Conservation (phyloP, 2,888 invertebrate genomes). For the Dryocosmus kuriphilus region DNA sequence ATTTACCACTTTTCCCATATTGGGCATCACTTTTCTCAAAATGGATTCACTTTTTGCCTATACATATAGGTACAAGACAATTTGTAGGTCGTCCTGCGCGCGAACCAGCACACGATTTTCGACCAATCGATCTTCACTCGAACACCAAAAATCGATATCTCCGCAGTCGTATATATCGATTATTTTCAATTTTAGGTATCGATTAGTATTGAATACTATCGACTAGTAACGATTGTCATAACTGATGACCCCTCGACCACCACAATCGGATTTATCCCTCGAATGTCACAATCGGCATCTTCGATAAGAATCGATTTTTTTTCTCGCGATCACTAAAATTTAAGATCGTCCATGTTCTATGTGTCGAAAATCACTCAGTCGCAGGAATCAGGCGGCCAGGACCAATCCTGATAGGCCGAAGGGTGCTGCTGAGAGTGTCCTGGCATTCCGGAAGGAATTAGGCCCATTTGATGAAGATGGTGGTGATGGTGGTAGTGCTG, state of each 20-base stretch:
- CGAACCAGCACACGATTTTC: constrained; percentile 24
- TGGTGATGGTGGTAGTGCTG: constrained; percentile 72
- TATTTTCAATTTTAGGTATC: constrained; percentile 2
- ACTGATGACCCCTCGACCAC: too few relatives aligned
- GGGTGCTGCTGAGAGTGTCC: constrained; percentile 56
- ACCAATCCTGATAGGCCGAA: constrained; percentile 69
- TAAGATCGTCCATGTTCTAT: constrained; percentile 2
- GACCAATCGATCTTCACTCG: not conserved
- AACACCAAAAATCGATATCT: not conserved
- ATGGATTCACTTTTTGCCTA: not conserved
- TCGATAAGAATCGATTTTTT: not conserved
- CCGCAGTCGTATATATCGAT: not conserved
- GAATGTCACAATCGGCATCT: not conserved
- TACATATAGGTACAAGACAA: not conserved
- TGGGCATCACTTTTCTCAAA: constrained; percentile 5
- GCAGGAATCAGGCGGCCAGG: constrained; percentile 72
- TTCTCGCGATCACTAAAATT: not conserved
- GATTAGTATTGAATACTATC: not conserved
- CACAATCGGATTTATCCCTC: not conserved
- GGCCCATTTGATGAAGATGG: constrained; percentile 67
- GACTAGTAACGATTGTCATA: not conserved
- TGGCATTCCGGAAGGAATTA: constrained; percentile 63
- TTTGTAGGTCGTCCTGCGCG: constrained; percentile 15
- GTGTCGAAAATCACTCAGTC: constrained; percentile 62
- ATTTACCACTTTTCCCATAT: constrained; percentile 4